Conservation (phyloP, 2,113 vertebrate genomes). For the Plecturocebus donacophilus region DNA sequence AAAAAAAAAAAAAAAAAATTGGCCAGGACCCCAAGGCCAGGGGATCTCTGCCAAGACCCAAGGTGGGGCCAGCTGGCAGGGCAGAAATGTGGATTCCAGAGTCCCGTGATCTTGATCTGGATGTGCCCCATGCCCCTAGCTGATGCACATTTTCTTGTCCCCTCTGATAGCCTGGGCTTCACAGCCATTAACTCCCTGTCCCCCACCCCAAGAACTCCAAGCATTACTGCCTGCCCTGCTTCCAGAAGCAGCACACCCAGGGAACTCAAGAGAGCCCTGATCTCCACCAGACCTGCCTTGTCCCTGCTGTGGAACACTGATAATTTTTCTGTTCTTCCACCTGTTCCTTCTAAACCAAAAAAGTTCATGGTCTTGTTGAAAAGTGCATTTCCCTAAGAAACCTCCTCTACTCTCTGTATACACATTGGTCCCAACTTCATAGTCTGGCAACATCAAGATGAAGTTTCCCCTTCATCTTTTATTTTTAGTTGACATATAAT, state of each 20-base stretch:
- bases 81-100: background rate
- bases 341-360: background rate
- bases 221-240: background rate
- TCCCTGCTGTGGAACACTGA: background rate
- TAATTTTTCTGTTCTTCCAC: background rate
- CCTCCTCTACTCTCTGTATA: background rate
- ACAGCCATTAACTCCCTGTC: background rate
- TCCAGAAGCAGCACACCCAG: background rate
- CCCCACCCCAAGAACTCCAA: background rate
- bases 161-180: background rate
- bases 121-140: fast-evolving
- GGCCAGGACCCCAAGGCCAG: too few species aligned
- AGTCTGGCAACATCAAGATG: background rate
- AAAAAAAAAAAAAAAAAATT: too few species aligned
- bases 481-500: background rate
- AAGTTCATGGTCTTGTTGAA: background rate
- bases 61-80: background rate
- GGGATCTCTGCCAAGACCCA: background rate
- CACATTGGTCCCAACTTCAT: background rate
- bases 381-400: background rate
- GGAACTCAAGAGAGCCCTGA: background rate
- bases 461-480: background rate
- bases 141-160: background rate
- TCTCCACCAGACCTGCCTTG: background rate
- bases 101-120: background rate